Conservation (phyloP, 1,140 invertebrate genomes). For the Tachypleus tridentatus region DNA sequence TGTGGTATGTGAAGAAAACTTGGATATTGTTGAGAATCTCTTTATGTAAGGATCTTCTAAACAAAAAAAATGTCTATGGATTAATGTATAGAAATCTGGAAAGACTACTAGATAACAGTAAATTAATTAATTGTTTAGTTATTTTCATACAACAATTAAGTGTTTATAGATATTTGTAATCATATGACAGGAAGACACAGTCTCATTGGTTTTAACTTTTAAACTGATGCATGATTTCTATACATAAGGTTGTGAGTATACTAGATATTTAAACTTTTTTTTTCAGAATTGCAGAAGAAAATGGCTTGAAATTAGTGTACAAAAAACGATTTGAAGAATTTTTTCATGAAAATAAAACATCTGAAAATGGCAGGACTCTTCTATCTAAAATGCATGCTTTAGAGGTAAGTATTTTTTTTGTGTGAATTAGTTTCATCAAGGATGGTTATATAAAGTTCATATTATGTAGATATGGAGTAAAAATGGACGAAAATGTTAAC, state of each 20-base stretch:
- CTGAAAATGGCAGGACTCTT: constrained; percentile 45
- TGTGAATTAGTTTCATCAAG: too few species aligned
- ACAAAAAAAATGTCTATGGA: too few species aligned
- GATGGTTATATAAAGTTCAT: not conserved
- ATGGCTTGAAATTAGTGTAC: constrained; percentile 62
- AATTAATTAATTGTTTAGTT: too few species aligned
- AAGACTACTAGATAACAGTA: too few species aligned
- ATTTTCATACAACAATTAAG: too few species aligned
- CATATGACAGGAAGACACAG: too few species aligned
- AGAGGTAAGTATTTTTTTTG: constrained; percentile 40
- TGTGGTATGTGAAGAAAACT: too few species aligned
- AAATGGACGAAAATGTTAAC: not conserved
- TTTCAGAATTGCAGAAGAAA: constrained; percentile 57
- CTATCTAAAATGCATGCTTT: constrained; percentile 61
- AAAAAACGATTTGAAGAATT: constrained; percentile 67
- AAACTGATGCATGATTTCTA: not conserved
- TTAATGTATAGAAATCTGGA: too few species aligned
- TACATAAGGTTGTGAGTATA: not conserved
- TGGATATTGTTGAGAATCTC: too few species aligned
- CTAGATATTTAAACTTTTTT: constrained; percentile 1
- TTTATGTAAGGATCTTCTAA: too few species aligned
- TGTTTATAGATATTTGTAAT: too few species aligned
- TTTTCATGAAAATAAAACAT: constrained; percentile 49
- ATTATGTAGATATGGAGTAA: not conserved
- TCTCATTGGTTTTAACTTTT: too few species aligned